A percentile compares a stretch with the other conserved stretches of the same genome.
Evolutionary conservation across 2,113 vertebrate species (phyloP).

Genomic region (Penelope pileata): DNA sequence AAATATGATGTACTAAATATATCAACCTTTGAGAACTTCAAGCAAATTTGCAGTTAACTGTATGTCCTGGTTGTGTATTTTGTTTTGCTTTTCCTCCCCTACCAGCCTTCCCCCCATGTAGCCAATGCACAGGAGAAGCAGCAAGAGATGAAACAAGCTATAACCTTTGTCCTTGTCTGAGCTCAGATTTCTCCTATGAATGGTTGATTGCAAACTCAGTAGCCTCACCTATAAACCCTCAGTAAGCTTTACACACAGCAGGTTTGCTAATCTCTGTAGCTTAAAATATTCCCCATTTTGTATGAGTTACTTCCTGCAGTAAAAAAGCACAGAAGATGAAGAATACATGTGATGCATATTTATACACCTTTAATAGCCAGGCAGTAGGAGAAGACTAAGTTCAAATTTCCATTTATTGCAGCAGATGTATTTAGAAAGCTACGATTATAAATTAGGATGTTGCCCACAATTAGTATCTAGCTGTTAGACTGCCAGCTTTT

Average conservation of each 20-base stretch:
- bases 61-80: not conserved
- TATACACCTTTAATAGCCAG: not conserved
- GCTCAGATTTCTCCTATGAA: not conserved
- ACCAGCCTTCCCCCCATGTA: not conserved
- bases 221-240: not conserved
- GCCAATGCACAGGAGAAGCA: not conserved
- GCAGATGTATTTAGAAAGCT: conserved; percentile 44
- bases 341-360: not conserved
- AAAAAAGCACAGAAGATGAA: not conserved
- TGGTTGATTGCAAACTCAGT: not conserved
- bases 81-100: not conserved
- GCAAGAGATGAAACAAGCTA: not conserved
- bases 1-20: not conserved
- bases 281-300: not conserved
- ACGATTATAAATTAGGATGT: conserved; percentile 26
- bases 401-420: conserved; percentile 19
- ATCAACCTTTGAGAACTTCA: not conserved
- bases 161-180: not conserved
- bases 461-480: conserved; percentile 17
- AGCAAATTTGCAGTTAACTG: not conserved
- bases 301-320: not conserved
- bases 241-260: not conserved
- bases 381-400: not conserved
- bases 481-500: not conserved
- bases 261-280: not conserved